A percentile compares a stretch with the other conserved stretches of the same genome.
Conservation (phyloP, 1,140 invertebrate species). For the Aphaenogaster floridana region DNA sequence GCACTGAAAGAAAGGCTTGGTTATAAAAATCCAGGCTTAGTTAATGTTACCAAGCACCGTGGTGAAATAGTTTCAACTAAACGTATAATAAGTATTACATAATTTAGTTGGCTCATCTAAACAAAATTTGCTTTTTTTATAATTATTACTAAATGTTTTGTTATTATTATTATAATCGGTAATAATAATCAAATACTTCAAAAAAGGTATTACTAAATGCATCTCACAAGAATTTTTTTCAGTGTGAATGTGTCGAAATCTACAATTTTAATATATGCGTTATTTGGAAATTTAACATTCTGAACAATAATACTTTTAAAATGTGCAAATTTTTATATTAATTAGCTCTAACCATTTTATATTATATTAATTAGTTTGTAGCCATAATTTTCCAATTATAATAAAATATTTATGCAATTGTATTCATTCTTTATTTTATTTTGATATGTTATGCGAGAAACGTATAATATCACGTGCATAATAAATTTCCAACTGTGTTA, state of each 20-base stretch:
- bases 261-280: background rate
- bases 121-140: too few relatives aligned
- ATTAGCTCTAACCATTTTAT: background rate
- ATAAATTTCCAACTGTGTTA: background rate
- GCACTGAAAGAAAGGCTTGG: too few relatives aligned
- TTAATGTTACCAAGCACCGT: too few relatives aligned
- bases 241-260: background rate
- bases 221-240: too few relatives aligned
- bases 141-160: too few relatives aligned
- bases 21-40: too few relatives aligned
- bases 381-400: slow-evolving; percentile 1
- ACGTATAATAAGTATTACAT: too few relatives aligned
- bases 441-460: background rate
- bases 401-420: slow-evolving; percentile 9
- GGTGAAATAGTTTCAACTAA: too few relatives aligned
- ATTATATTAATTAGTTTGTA: background rate
- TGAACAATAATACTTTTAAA: background rate
- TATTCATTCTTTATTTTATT: background rate
- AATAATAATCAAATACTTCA: too few relatives aligned
- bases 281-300: background rate
- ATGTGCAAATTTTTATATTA: background rate
- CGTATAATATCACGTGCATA: background rate
- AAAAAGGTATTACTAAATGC: too few relatives aligned
- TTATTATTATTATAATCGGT: too few relatives aligned
- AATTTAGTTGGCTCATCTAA: too few relatives aligned